A percentile compares a stretch with the other conserved stretches of the same genome.
phyloP scores from a whole-genome alignment of 2,888 invertebrate genomes.

The Dicyrtoma fusca region DNA sequence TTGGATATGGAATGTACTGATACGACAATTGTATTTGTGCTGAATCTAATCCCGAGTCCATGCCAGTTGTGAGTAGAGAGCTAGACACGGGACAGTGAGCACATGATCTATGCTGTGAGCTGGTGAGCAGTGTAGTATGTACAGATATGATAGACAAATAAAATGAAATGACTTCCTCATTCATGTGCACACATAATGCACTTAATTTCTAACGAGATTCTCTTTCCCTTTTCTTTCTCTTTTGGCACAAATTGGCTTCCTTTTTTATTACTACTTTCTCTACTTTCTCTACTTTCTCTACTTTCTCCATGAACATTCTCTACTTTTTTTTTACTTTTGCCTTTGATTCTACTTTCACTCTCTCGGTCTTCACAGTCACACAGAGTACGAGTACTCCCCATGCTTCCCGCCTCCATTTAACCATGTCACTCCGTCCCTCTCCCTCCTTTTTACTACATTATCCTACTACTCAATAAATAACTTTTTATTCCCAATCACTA shows the following conservation, averaged over 20 bases:
- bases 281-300: slow-evolving; percentile 11
- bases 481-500: not conserved
- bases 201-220: slow-evolving; percentile 35
- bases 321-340: not conserved
- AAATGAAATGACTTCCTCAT: slow-evolving; percentile 32
- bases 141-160: slow-evolving; percentile 11
- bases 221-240: not conserved
- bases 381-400: not conserved
- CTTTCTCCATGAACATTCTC: slow-evolving; percentile 14
- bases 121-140: not conserved
- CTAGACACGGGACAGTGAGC: no score
- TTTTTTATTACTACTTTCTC: slow-evolving; percentile 21
- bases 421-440: slow-evolving; percentile 19
- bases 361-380: slow-evolving; percentile 7
- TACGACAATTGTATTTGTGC: no score
- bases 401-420: not conserved
- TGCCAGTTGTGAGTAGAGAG: no score
- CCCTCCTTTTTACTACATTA: not conserved
- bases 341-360: not conserved
- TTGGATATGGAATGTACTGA: no score
- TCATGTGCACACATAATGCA: slow-evolving; percentile 26
- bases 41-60: no score
- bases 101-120: no score
- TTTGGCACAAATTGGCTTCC: slow-evolving; percentile 22
- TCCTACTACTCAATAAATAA: no score